Evolutionary conservation across 1,140 invertebrate species (phyloP), one percentile per base, ranked within the genome.

Genomic region (Riptortus pedestris): DNA sequence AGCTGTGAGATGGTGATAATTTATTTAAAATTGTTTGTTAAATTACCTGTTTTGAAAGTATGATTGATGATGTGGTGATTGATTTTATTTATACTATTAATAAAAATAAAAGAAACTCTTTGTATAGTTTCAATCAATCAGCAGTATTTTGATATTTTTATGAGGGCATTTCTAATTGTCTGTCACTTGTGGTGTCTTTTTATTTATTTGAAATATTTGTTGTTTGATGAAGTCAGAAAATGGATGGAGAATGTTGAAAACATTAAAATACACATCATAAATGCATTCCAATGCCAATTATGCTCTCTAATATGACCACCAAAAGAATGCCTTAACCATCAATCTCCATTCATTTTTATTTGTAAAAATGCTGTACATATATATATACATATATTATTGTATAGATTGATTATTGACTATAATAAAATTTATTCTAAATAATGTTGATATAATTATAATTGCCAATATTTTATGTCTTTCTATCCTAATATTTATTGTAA

Each of bases 381-480:
- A 55, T 2, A 24, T 24, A 55, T 55, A 24, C 26, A 55, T 24
- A 55, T 14, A 55, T 38, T 38, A 38, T 38, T 38, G 31, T 38
- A 14, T 38, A n/a, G n/a, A n/a, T n/a, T n/a, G n/a, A n/a, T n/a
- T 47, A 55, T 18, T 55, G 14, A 55, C 51, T 26, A 55, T 55
- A 55, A 24, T 55, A 24, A 55, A 55, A 55, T 24, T 47, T 24
- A 55, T 55, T 55, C 24, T 55, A 55, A 55, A 7, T 38, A 38
- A 55, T 55, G 51, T 55, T 55, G 16, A 55, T 55, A 55, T 24
- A 55, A 24, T 55, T 22, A 55, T 24, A 55, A 55, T 55, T 55
- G 51, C 24, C 51, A 55, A 55, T 55, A 47, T 47, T 51, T 55
- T 24, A 14, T 55, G 51, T 55, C 51, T 55, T 55, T 55, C 51